Percentiles rank a stretch among this genome's conserved stretches.
Conservation (phyloP, 2,888 invertebrate species). For the Ashinkailepas kermadecensis region DNA sequence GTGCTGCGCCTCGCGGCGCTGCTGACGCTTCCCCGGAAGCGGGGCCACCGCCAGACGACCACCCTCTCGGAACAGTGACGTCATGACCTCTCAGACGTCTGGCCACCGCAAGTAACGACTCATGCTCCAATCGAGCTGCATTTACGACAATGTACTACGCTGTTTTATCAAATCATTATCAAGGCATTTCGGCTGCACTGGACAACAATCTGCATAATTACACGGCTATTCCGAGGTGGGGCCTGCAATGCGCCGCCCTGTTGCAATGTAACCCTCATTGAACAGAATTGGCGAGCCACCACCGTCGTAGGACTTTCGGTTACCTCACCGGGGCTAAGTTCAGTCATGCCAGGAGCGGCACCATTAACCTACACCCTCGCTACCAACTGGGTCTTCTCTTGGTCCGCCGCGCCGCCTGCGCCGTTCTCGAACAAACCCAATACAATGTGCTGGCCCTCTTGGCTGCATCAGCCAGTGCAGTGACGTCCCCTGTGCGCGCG, state of each 20-base stretch:
- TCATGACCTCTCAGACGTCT: background rate
- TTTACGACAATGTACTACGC: background rate
- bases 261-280: background rate
- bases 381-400: too few species aligned
- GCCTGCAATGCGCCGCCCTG: background rate
- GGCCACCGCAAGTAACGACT: background rate
- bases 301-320: background rate
- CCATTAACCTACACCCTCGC: too few species aligned
- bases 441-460: too few species aligned
- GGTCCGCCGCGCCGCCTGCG: too few species aligned
- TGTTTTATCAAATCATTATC: conserved; percentile 1
- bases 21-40: background rate
- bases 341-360: too few species aligned
- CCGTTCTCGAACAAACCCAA: too few species aligned
- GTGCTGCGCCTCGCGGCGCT: background rate
- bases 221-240: background rate
- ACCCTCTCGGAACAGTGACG: background rate
- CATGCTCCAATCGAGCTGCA: background rate
- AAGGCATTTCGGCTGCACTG: background rate
- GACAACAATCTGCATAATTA: conserved; percentile 1
- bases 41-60: background rate
- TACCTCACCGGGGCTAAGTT: background rate
- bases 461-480: too few species aligned
- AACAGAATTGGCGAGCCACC: background rate
- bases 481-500: too few species aligned